These are phyloP conservation scores for Chaetodon trifascialis DNA, from an alignment of 2,113 vertebrate species.

Conservation along the genomic window DNA sequence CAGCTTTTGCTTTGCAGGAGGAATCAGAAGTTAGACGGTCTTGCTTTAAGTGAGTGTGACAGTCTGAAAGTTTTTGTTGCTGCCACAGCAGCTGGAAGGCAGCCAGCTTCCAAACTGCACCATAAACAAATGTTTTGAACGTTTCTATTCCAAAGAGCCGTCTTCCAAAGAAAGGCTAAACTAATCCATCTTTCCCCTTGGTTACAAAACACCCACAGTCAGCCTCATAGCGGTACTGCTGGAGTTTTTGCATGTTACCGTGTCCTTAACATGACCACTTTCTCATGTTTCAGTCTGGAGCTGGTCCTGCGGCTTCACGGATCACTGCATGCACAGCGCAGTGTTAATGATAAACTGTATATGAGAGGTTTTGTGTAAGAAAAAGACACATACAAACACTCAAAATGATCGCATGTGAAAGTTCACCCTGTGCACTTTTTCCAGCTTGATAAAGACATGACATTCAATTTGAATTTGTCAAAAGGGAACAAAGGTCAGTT, in stretches of 20 bases:
- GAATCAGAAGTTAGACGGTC: not conserved
- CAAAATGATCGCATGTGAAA: too few relatives aligned
- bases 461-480: conserved; percentile 2
- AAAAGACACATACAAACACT: not conserved
- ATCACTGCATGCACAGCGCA: conserved; percentile 17
- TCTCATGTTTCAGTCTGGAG: conserved; percentile 33
- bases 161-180: not conserved
- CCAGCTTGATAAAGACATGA: conserved; percentile 23
- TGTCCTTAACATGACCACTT: conserved; percentile 1
- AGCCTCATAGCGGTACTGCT: not conserved
- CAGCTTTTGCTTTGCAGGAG: not conserved
- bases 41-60: conserved; percentile 8
- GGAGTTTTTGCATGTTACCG: not conserved
- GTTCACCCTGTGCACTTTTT: too few relatives aligned
- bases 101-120: not conserved
- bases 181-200: not conserved
- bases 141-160: not conserved
- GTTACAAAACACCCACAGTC: not conserved
- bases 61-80: not conserved
- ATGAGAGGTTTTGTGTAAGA: too few relatives aligned
- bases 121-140: conserved; percentile 20
- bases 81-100: conserved; percentile 13
- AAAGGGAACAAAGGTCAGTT: conserved; percentile 23
- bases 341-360: conserved; percentile 17
- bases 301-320: conserved; percentile 15